These are phyloP conservation scores for Rousettus leschenaultii DNA, from an alignment of 2,113 vertebrate genomes.

Conservation along the genomic window DNA sequence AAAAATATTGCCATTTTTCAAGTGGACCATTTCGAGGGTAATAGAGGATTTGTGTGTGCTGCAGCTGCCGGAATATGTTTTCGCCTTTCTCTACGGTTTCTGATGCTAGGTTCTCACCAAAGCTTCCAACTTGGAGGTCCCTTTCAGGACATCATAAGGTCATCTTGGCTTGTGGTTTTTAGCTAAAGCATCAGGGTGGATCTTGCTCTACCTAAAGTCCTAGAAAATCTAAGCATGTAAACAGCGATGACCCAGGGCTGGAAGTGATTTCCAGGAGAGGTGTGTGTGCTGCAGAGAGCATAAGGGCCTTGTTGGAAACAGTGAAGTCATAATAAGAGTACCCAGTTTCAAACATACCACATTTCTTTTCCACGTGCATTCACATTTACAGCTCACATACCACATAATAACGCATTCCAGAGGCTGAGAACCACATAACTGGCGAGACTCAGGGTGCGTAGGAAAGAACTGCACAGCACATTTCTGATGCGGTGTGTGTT, in stretches of 20 bases:
- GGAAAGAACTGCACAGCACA: neutral
- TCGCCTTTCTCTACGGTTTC: neutral
- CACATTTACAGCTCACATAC: neutral
- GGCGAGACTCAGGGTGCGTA: neutral
- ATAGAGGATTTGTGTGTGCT: constrained; percentile 60
- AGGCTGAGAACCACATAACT: neutral
- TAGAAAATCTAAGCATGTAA: neutral
- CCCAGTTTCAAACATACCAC: neutral
- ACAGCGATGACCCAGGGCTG: neutral
- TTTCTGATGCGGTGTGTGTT: neutral
- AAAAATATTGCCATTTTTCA: constrained; percentile 72
- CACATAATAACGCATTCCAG: neutral
- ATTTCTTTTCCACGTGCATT: neutral
- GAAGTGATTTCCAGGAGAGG: neutral
- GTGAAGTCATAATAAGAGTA: neutral
- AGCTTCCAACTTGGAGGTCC: neutral
- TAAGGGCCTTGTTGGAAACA: neutral
- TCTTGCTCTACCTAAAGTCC: neutral
- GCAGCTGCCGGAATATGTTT: neutral
- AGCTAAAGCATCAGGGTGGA: neutral
- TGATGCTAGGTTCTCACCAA: neutral
- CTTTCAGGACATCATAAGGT: neutral
- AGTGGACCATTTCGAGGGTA: constrained; percentile 53
- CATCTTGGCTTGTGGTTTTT: neutral
- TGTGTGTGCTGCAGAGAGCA: neutral